Base-by-base conservation (phyloP, 2,888 invertebrate species). In the Eupelmus urozonus region DNA sequence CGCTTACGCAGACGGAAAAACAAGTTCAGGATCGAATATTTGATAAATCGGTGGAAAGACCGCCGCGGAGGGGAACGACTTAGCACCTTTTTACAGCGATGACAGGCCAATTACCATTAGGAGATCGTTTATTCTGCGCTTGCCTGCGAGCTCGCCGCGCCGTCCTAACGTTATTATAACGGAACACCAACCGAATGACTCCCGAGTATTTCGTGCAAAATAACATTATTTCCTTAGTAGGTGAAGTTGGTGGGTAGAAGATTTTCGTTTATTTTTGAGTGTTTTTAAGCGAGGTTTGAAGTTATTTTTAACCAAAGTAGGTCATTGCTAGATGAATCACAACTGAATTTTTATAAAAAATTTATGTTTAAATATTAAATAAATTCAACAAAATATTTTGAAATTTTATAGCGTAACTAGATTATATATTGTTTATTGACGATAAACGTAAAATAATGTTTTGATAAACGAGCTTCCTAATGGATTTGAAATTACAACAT, bases 51-150 rank as follows among this genome's bases (percentile, higher is more conserved):
- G 25, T 34, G 67, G 23, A 23, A 34, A 20, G 9, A 7, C 18
- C 0, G 53, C 7, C 5, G 34, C n/a, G 49, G 49, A 53, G 53
- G 18, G 34, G 34, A 34, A 9, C 9, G 45, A 59, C 29, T 49
- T 53, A 34, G 57, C 76, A 57, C 76, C 70, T 65, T 45, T 70
- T 63, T 49, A 51, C 25, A 7, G 29, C 69, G 55, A 70, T 25
- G 70, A 76, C 70, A 45, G 70, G 63, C 5, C 49, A 25, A 51
- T 70, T 45, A 62, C 42, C 67, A 67, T 59, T 75, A 34, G 53
- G 59, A 51, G 16, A 62, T 62, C 75, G 75, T 62, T 69, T 75
- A 75, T 69, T 75, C 69, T 51, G 67, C n/a, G n/a, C n/a, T 62
- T 45, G n/a, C 69, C 55, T 62, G 63, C 42, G 55, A 55, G n/a